Percentiles rank a stretch among this genome's conserved stretches.
These are phyloP conservation scores for Aleiodes leptofemur DNA, from an alignment of 2,888 invertebrate species.

Conservation along the genomic window DNA sequence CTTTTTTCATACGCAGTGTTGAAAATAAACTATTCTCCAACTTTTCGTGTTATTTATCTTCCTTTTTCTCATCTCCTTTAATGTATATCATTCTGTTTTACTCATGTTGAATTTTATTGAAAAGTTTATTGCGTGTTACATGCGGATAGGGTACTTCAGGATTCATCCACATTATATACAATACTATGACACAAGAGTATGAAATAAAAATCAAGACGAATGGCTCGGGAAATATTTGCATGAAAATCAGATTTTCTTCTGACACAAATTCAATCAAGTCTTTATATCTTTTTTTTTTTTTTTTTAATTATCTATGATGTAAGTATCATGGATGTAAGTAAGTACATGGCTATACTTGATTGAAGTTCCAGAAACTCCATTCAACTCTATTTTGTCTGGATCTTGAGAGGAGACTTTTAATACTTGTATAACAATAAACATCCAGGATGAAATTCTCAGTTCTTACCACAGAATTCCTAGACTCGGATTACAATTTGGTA, in stretches of 20 bases:
- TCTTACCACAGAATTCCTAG: slow-evolving; percentile 64
- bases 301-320: too few species aligned
- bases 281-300: too few species aligned
- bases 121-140: slow-evolving; percentile 5
- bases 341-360: neutral
- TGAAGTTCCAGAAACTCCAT: slow-evolving; percentile 49
- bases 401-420: neutral
- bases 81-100: slow-evolving; percentile 40
- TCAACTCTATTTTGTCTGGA: too few species aligned
- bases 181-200: too few species aligned
- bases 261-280: too few species aligned
- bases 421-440: slow-evolving; percentile 4
- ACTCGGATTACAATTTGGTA: slow-evolving; percentile 73
- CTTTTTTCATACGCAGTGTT: slow-evolving; percentile 33
- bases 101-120: slow-evolving; percentile 25
- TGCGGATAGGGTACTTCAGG: neutral
- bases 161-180: slow-evolving; percentile 1
- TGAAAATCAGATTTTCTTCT: too few species aligned
- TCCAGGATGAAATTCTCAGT: neutral
- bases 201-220: too few species aligned
- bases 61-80: slow-evolving; percentile 29
- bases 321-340: too few species aligned
- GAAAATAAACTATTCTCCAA: slow-evolving; percentile 53
- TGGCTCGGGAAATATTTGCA: too few species aligned
- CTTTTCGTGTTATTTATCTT: slow-evolving; percentile 40